Conservation (phyloP, 1,140 invertebrate genomes). For the Lamellibrachia luymesi region DNA sequence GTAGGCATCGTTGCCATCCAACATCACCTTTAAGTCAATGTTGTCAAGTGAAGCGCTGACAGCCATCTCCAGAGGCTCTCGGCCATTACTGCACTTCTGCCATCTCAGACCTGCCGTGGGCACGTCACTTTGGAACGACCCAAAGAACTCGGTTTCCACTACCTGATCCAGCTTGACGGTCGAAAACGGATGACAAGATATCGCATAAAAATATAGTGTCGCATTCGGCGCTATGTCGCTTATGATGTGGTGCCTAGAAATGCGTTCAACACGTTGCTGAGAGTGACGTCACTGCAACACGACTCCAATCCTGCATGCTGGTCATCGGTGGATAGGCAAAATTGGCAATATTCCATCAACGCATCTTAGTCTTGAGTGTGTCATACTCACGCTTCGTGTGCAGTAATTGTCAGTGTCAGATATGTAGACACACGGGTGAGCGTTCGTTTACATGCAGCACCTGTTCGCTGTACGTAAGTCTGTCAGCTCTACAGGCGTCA, state of each 20-base stretch:
- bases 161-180: background rate
- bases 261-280: background rate
- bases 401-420: background rate
- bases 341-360: background rate
- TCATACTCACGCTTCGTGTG: background rate
- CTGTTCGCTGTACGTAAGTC: background rate
- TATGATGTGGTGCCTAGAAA: background rate
- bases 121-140: background rate
- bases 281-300: background rate
- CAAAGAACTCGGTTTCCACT: background rate
- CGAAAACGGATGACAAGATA: background rate
- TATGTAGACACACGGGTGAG: background rate
- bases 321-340: background rate
- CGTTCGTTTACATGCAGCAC: background rate
- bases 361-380: background rate
- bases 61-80: background rate
- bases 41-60: background rate
- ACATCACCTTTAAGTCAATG: background rate
- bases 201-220: background rate
- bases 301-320: background rate
- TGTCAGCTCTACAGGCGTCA: background rate
- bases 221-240: too few species aligned
- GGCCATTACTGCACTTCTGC: background rate
- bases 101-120: background rate
- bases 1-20: slow-evolving; percentile 41